Conservation (phyloP, 1,140 invertebrate species). For the Hyles euphorbiae region DNA sequence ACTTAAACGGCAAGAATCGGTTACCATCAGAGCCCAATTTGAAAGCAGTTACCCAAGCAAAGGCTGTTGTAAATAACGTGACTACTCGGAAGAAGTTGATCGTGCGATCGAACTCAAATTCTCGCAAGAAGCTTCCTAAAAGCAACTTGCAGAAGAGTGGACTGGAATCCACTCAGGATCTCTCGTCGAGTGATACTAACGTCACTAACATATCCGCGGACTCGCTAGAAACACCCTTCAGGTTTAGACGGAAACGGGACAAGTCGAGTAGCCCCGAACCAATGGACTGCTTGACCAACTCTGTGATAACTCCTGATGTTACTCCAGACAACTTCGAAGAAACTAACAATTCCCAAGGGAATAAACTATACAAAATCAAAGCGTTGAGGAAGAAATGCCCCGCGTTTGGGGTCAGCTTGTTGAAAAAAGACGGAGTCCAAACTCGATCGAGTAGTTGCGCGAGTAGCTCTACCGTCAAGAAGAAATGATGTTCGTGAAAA, state of each 20-base stretch:
- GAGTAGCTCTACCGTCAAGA: constrained; percentile 60
- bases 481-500: constrained; percentile 63
- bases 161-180: constrained; percentile 55
- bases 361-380: constrained; percentile 71
- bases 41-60: constrained; percentile 44
- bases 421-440: constrained; percentile 67
- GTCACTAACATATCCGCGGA: constrained; percentile 70
- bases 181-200: constrained; percentile 70
- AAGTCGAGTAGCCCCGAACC: constrained; percentile 68
- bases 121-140: constrained; percentile 65
- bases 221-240: constrained; percentile 64
- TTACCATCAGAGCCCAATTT: constrained; percentile 60
- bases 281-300: constrained; percentile 64
- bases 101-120: constrained; percentile 57
- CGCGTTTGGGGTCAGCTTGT: constrained; percentile 52
- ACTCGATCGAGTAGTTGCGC: constrained; percentile 63
- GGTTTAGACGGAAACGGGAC: constrained; percentile 64
- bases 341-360: constrained; percentile 67
- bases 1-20: constrained; percentile 63
- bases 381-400: constrained; percentile 67
- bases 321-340: constrained; percentile 63
- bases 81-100: constrained; percentile 61
- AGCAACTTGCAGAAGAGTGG: constrained; percentile 40
- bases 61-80: constrained; percentile 37
- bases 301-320: constrained; percentile 57